A percentile compares a stretch with the other conserved stretches of the same genome.
phyloP scores from a whole-genome alignment of 2,797 vertebrate species.

The Pantherophis alleghaniensis region DNA sequence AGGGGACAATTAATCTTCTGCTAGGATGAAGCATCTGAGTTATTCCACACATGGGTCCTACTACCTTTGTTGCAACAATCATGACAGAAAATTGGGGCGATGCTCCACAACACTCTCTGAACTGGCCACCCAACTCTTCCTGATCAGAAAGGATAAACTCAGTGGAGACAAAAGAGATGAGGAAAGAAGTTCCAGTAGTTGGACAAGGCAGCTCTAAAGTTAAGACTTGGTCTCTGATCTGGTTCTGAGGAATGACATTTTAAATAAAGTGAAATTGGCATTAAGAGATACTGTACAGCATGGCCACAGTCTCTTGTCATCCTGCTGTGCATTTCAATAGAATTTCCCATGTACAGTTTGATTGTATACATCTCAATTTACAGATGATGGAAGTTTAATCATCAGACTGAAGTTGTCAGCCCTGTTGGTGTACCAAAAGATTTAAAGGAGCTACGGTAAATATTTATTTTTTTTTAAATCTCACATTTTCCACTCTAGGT shows the following conservation, averaged over 20 bases:
- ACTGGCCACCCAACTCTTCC: background rate
- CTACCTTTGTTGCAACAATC: background rate
- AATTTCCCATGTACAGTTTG: background rate
- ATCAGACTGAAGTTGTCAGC: slow-evolving; percentile 37
- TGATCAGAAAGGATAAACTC: background rate
- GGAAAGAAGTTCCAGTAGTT: slow-evolving; percentile 1
- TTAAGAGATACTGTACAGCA: background rate
- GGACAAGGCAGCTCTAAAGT: background rate
- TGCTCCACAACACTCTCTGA: background rate
- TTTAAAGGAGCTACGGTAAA: slow-evolving; percentile 40
- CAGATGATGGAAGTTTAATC: slow-evolving; percentile 10
- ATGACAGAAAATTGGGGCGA: background rate
- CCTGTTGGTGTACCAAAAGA: slow-evolving; percentile 45
- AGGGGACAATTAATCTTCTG: background rate
- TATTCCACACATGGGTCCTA: slow-evolving; percentile 8
- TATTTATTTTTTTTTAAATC: slow-evolving; percentile 47
- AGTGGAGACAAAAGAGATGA: background rate
- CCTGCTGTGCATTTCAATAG: background rate
- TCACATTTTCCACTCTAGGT: slow-evolving; percentile 45
- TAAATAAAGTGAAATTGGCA: slow-evolving; percentile 1
- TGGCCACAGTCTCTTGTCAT: background rate
- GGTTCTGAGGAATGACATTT: slow-evolving; percentile 16
- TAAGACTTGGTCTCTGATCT: background rate
- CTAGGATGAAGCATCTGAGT: background rate
- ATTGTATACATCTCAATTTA: slow-evolving; percentile 9